These are phyloP conservation scores for Brachionus paranguensis DNA, from an alignment of 1,140 invertebrate genomes.

Conservation along the genomic window DNA sequence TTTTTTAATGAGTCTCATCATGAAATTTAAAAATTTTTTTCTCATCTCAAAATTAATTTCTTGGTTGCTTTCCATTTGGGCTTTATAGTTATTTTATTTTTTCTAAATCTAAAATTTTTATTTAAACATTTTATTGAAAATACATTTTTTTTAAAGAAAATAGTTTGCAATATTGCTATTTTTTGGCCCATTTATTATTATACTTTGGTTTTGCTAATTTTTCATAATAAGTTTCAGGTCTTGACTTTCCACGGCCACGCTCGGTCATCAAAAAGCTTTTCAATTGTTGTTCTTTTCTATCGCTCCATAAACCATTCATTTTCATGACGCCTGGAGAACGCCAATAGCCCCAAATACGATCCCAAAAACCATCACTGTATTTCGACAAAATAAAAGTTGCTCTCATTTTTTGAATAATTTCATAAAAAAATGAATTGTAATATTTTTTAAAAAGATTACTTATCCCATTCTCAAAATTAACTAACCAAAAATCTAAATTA, in stretches of 20 bases:
- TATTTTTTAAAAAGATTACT: too few species aligned
- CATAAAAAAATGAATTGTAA: too few species aligned
- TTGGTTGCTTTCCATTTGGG: constrained; percentile 43
- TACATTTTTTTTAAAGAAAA: background rate
- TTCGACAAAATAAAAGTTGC: background rate
- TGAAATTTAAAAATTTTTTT: constrained; percentile 49
- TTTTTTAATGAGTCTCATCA: constrained; percentile 45
- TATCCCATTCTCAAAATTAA: too few species aligned
- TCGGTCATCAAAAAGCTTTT: constrained; percentile 25
- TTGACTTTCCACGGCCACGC: background rate
- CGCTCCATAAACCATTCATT: background rate
- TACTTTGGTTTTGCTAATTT: constrained; percentile 33
- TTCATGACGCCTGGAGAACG: background rate
- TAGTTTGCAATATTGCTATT: background rate
- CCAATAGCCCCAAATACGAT: constrained; percentile 38
- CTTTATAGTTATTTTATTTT: background rate
- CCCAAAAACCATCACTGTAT: constrained; percentile 9
- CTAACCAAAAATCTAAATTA: too few species aligned
- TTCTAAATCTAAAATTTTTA: constrained; percentile 16
- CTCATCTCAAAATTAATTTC: constrained; percentile 47
- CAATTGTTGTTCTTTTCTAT: constrained; percentile 22
- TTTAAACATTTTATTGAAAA: background rate
- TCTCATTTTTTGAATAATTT: too few species aligned
- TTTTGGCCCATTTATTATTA: constrained; percentile 23
- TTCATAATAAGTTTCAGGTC: constrained; percentile 16